phyloP scores from a whole-genome alignment of 1,140 invertebrate genomes.

The Nasonia giraulti region DNA sequence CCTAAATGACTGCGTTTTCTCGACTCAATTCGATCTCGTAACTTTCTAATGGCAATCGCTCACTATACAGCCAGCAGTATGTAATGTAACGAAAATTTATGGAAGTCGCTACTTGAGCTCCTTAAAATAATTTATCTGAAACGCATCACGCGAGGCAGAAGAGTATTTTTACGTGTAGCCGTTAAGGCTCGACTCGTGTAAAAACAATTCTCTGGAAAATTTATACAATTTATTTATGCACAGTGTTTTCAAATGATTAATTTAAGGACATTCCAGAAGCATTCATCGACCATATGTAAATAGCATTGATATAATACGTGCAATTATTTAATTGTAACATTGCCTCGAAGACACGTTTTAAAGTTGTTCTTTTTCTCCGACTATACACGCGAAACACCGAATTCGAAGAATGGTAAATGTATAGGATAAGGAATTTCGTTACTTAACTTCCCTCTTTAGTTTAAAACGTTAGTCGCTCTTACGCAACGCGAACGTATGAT shows the following conservation, averaged over 20 bases:
- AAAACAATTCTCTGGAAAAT: background rate
- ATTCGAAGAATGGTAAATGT: constrained; percentile 5
- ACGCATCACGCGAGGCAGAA: background rate
- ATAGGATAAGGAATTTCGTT: constrained; percentile 33
- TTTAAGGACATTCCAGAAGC: background rate
- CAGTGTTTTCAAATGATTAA: background rate
- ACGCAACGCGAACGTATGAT: constrained; percentile 32
- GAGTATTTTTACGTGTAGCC: background rate
- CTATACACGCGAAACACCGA: background rate
- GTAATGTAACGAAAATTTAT: constrained; percentile 43
- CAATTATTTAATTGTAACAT: constrained; percentile 30
- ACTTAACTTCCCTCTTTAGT: constrained; percentile 40
- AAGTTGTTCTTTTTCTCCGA: background rate
- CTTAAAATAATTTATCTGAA: constrained; percentile 21
- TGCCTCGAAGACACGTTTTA: background rate
- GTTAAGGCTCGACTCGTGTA: background rate
- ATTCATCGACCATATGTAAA: background rate
- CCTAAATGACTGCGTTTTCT: constrained; percentile 52
- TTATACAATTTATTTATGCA: background rate
- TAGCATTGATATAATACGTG: background rate
- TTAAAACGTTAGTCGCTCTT: constrained; percentile 43
- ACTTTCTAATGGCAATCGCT: constrained; percentile 52
- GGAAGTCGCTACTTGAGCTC: constrained; percentile 30
- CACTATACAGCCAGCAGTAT: constrained; percentile 8
- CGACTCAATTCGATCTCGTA: constrained; percentile 51